phyloP scores from a whole-genome alignment of 2,888 invertebrate genomes.

The Dicroscelio sp. region DNA sequence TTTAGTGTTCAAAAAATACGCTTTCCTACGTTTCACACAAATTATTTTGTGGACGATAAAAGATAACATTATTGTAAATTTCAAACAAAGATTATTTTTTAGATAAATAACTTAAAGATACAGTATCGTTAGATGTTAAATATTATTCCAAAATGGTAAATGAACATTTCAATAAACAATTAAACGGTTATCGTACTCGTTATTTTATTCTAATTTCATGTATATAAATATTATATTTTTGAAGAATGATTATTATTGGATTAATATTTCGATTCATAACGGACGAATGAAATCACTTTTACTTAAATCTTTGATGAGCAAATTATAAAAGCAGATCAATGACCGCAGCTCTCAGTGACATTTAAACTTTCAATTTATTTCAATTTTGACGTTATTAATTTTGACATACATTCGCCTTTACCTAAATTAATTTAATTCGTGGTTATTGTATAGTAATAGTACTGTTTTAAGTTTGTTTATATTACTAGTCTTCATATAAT shows the following conservation, averaged over 20 bases:
- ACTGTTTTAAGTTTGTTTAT: no score
- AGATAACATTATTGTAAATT: conserved; percentile 16
- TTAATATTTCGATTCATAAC: no score
- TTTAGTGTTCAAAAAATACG: no score
- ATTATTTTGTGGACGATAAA: conserved; percentile 5
- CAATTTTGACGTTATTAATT: conserved; percentile 69
- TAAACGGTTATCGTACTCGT: no score
- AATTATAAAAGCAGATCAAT: conserved; percentile 70
- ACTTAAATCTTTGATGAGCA: conserved; percentile 3
- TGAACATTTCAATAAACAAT: background rate
- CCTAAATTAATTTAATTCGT: conserved; percentile 51
- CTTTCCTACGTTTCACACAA: no score
- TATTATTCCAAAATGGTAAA: background rate
- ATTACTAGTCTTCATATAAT: no score
- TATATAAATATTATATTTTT: no score
- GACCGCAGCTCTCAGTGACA: conserved; percentile 55
- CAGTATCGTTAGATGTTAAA: background rate
- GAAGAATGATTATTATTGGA: conserved; percentile 13
- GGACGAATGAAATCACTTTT: background rate
- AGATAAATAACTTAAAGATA: conserved; percentile 17
- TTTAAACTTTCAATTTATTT: conserved; percentile 65
- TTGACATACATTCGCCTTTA: conserved; percentile 65
- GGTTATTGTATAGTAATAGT: no score
- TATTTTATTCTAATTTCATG: background rate
- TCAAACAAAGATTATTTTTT: background rate